Evolutionary conservation across 35 echinoderm and acorn worm genomes (phyloP).

Genomic region (Heliocidaris erythrogramma): DNA sequence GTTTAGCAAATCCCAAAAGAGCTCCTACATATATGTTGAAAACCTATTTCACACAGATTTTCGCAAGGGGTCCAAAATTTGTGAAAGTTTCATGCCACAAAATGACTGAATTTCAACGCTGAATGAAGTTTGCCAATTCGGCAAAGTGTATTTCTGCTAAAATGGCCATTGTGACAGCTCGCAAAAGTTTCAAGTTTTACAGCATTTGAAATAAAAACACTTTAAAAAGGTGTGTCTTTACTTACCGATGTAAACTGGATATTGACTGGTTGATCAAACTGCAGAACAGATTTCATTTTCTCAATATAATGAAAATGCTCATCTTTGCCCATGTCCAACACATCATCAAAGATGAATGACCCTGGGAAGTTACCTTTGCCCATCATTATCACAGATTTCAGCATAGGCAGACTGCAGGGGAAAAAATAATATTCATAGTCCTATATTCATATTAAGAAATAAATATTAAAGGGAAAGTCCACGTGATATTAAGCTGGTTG

Average conservation of each 20-base stretch:
- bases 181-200: neutral
- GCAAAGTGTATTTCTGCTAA: neutral
- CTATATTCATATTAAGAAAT: too few relatives aligned
- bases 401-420: slow-evolving; percentile 7
- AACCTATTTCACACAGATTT: too few relatives aligned
- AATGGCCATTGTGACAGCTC: neutral
- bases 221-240: neutral
- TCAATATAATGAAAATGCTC: slow-evolving; percentile 1
- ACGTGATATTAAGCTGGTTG: too few relatives aligned
- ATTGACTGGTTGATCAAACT: slow-evolving; percentile 68
- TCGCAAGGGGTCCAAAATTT: too few relatives aligned
- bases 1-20: too few relatives aligned
- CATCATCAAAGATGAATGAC: slow-evolving; percentile 52
- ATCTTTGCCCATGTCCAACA: slow-evolving; percentile 27
- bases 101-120: too few relatives aligned
- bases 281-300: neutral
- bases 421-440: neutral
- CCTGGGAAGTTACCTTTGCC: slow-evolving; percentile 57
- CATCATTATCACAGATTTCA: slow-evolving; percentile 57
- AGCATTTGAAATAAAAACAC: neutral
- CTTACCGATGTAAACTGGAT: slow-evolving; percentile 66
- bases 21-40: too few relatives aligned
- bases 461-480: too few relatives aligned
- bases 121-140: too few relatives aligned
- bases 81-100: too few relatives aligned